These are phyloP conservation scores for Azemiops feae DNA, from an alignment of 2,113 vertebrate genomes.

Conservation along the genomic window DNA sequence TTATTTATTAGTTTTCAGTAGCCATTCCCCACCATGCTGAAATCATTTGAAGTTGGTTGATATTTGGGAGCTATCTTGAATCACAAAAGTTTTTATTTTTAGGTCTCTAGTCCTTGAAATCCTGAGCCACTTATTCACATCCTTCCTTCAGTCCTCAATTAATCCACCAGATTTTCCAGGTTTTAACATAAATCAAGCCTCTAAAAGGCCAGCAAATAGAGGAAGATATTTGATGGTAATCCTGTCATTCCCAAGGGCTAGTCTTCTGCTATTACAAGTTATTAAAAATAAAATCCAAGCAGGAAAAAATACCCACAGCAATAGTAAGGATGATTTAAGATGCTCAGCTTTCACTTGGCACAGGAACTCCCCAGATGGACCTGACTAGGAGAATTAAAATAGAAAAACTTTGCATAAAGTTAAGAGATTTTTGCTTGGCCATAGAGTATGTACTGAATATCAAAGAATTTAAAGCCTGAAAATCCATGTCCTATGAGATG, in stretches of 20 bases:
- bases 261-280: conserved; percentile 58
- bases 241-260: conserved; percentile 38
- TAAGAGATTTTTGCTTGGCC: not conserved
- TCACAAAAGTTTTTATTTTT: conserved; percentile 19
- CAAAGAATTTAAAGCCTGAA: not conserved
- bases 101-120: conserved; percentile 5
- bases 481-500: not conserved
- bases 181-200: conserved; percentile 46
- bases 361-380: conserved; percentile 3
- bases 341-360: conserved; percentile 10
- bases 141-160: conserved; percentile 5
- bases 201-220: conserved; percentile 41
- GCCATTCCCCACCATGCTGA: conserved; percentile 24
- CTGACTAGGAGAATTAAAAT: conserved; percentile 4
- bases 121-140: conserved; percentile 24
- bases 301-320: conserved; percentile 38
- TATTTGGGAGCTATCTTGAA: conserved; percentile 26
- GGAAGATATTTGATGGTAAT: conserved; percentile 64
- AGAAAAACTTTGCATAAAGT: conserved; percentile 20
- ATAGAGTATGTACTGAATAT: not conserved
- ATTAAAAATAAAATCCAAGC: conserved; percentile 56
- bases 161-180: conserved; percentile 22
- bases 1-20: conserved; percentile 61
- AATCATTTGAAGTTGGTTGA: conserved; percentile 28
- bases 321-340: conserved; percentile 29